These are phyloP conservation scores for Euclidia mi DNA, from an alignment of 2,888 invertebrate species.

Conservation along the genomic window DNA sequence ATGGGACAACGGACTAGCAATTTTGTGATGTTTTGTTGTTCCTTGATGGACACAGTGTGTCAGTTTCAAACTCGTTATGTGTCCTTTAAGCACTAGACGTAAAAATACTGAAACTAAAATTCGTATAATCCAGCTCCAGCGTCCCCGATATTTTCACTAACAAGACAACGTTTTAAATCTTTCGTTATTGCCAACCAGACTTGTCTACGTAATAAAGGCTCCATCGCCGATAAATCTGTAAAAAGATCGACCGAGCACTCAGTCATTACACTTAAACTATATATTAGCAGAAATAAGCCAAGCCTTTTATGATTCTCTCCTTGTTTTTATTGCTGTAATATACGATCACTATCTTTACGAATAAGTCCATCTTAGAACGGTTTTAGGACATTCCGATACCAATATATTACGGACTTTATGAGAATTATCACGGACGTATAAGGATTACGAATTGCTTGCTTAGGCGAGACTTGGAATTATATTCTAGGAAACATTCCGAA, in stretches of 20 bases:
- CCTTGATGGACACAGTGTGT: too few relatives aligned
- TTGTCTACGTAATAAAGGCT: background rate
- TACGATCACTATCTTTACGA: constrained; percentile 32
- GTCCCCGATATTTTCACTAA: too few relatives aligned
- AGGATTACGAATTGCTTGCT: constrained; percentile 44
- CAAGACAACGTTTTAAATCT: too few relatives aligned
- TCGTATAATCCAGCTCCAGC: too few relatives aligned
- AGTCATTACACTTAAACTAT: constrained; percentile 13
- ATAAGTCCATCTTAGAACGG: constrained; percentile 34
- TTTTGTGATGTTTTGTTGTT: too few relatives aligned
- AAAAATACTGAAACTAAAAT: too few relatives aligned
- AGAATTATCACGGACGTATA: constrained; percentile 40
- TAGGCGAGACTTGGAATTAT: constrained; percentile 40
- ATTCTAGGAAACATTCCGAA: too few relatives aligned
- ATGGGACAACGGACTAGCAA: too few relatives aligned
- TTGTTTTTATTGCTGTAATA: constrained; percentile 38
- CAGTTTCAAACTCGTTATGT: too few relatives aligned
- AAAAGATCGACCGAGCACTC: background rate
- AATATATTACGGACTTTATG: constrained; percentile 49
- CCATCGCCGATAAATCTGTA: background rate
- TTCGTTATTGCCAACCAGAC: background rate
- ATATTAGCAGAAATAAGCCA: constrained; percentile 33
- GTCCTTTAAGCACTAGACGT: too few relatives aligned
- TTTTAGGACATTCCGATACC: constrained; percentile 52
- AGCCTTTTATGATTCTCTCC: constrained; percentile 27